Evolutionary conservation across 2,797 vertebrate species (phyloP), one percentile per base, ranked within the genome.

Genomic region (Sebastes vulpes): DNA sequence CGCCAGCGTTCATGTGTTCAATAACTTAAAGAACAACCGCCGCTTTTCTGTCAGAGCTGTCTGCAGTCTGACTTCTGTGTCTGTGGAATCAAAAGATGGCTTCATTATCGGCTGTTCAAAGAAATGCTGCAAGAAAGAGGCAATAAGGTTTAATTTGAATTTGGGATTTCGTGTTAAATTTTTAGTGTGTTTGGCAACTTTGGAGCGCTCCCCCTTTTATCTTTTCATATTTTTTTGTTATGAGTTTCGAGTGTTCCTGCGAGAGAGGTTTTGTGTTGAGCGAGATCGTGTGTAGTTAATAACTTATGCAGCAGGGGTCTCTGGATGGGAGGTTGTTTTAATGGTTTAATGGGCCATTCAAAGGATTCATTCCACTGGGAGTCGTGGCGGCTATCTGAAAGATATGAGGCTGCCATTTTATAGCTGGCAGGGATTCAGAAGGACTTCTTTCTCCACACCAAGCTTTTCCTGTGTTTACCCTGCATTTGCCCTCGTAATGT

Each of bases 261-360:
- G 79, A 82, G 75, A 76, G 35, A 79, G 53, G 25, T 71, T 90
- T 72, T 54, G 59, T 77, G 73, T 72, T 87, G 72, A 70, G 88
- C 9, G 48, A 61, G 71, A 16, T 68, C 11, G 52, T 61, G 53
- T 83, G 81, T 70, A 61, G 63, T 89, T 88, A 85, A 87, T 89
- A 91, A 78, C 75, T 84, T 82, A 86, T 90, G 85, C 89, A 87
- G 82, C 52, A 63, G 71, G 66, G 70, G 80, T 80, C 81, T 86
- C 74, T 71, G 85, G 89, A 83, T 77, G 74, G 77, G 76, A 87
- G 83, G 81, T 79, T 85, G 82, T 91, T 92, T 90, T 86, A 90
- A 92, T 90, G 82, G 90, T 89, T 89, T 86, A 91, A 90, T 87
- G 85, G 88, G 28, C 78, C 78, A 79, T 90, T 93, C 68, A 86